Evolutionary conservation across 92 coral and sea anemone species (phyloP), one percentile per base, ranked within the genome.

Genomic region (Porites rus): DNA sequence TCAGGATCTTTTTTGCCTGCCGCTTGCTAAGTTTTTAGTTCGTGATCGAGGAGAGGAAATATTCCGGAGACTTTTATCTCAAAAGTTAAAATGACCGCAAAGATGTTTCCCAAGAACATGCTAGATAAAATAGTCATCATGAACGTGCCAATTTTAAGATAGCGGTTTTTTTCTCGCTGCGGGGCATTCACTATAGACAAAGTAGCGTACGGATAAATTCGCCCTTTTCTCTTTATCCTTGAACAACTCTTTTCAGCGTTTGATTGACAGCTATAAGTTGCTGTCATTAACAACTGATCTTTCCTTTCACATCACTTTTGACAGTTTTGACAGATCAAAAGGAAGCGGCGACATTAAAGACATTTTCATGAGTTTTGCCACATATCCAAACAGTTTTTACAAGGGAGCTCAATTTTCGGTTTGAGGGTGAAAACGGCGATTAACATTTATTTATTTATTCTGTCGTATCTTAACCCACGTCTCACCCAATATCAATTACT

Each of bases 391-490:
- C 88, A 90, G 89, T 85, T 88, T 90, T 93, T 86, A 75, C 90
- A 85, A 94, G 96, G 80, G 93, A 92, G 93, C 89, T 90, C 98
- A 93, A 94, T 94, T 94, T 94, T 88, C 94, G 87, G 91, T 65
- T 81, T 71, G 89, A 82, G 79, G 90, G 82, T 78, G 90, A 94
- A 94, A 93, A 93, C 91, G 98, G 80, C 90, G 86, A 94, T 88
- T 91, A 88, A 65, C 89, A 76, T 93, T 86, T 94, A 93, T 94
- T 93, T 93, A 90, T 94, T 90, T 94, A 90, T 88, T 86, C 87
- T 90, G 87, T 86, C 93, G 89, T 90, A 90, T 91, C 94, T 79
- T 69, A 56, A 94, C 93, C 77, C 93, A 85, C 93, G 96, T 93
- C 93, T 90, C 88, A 73, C 91, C 90, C 96, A 85, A 92, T 92